Evolutionary conservation across 2,113 vertebrate species (phyloP), one percentile per base, ranked within the genome.

Genomic region (Caloenas nicobarica): DNA sequence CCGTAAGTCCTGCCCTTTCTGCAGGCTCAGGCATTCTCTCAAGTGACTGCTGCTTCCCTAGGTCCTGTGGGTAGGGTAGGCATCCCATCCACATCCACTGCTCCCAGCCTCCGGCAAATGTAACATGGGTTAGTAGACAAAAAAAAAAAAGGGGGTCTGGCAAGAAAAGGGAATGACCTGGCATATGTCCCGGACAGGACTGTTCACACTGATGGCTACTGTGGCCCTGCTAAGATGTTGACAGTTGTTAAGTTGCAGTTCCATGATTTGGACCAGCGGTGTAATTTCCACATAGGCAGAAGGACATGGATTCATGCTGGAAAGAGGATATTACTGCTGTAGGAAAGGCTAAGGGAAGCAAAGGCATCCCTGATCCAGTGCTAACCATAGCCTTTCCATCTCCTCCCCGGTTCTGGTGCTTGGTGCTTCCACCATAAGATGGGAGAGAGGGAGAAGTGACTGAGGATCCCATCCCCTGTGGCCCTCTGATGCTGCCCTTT

Each of bases 171-270:
- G 31, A 58, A 13, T n/a, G n/a, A 15, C 14, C 34, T 73, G 64
- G 46, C 5, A 6, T 18, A 62, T 22, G 25, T 23, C 24, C 24
- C 2, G 2, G 25, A n/a, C 62, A 81, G 42, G 42, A 34, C n/a
- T 58, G 33, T 13, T 61, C 64, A 61, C 29, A 44, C 1, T 0
- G 0, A 14, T 29, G 66, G 42, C 56, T 50, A 7, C 10, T 10
- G 19, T 51, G 58, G 26, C n/a, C 48, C 29, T 73, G 76, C 25
- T 54, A 50, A 58, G 16, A 0, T 57, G 17, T 0, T 60, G 61
- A 25, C 5, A 46, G 13, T 7, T 60, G 8, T 38, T 42, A 86
- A 72, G 62, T 53, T 88, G 36, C 53, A 69, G 71, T 46, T 72
- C 58, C 13, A 5, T 25, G 12, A 65, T 73, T 70, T 81, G 83